phyloP scores from a whole-genome alignment of 2,888 invertebrate genomes.

The Ophion costatus region DNA sequence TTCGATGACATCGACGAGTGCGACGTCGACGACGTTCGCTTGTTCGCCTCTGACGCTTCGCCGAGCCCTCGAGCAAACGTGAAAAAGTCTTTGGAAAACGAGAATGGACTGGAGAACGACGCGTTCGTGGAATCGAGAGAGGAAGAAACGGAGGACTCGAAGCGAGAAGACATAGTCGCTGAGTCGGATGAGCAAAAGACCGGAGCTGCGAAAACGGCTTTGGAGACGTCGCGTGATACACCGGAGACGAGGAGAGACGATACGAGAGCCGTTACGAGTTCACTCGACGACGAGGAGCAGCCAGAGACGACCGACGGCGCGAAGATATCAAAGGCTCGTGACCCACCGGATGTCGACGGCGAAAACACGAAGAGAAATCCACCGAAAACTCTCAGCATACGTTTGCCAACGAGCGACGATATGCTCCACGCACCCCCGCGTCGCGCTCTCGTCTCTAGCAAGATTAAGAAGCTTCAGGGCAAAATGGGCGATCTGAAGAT shows the following conservation, averaged over 20 bases:
- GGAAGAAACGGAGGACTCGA: conserved; percentile 24
- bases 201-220: not conserved
- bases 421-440: conserved; percentile 66
- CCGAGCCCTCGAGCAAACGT: conserved; percentile 19
- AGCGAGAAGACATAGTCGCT: conserved; percentile 42
- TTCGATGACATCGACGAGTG: conserved; percentile 72
- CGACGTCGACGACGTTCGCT: conserved; percentile 72
- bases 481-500: conserved; percentile 80
- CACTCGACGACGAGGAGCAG: conserved; percentile 26
- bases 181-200: conserved; percentile 19
- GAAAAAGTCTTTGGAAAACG: conserved; percentile 37
- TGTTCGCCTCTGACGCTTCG: conserved; percentile 67
- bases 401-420: conserved; percentile 69
- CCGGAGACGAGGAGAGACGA: conserved; percentile 8
- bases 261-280: not conserved
- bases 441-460: conserved; percentile 78
- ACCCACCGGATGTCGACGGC: conserved; percentile 20
- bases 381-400: conserved; percentile 77
- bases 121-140: not conserved
- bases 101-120: too few relatives aligned
- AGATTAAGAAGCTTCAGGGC: conserved; percentile 80
- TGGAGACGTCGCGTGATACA: not conserved
- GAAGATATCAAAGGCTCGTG: conserved; percentile 53
- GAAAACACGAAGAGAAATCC: conserved; percentile 73
- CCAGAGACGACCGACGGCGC: conserved; percentile 59